Base-by-base conservation (phyloP, 2,888 invertebrate genomes). In the Ctenicera cuprea region DNA sequence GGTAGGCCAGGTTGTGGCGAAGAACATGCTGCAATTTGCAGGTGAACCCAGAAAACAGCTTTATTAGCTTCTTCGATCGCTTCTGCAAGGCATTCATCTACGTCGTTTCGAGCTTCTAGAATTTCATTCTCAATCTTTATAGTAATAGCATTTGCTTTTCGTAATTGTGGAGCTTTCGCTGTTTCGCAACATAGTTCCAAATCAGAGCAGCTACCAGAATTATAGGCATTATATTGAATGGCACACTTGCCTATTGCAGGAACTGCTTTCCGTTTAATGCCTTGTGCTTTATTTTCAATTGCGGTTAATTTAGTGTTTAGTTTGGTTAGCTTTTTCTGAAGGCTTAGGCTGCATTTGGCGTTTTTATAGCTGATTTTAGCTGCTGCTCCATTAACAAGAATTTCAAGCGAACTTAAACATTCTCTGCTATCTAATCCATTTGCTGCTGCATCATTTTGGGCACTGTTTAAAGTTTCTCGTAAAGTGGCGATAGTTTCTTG, bases 171-270 rank as follows among this genome's bases (percentile, higher is more conserved):
- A 1, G 12, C 9, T 3, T 61, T 48, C 7, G 18, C 37, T 0
- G 18, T 14, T 50, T 50, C 48, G 12, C 50, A 48, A 22, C 69
- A 69, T n/a, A 37, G 12, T 9, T 50, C 37, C 33, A 69, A 61
- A 22, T 16, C 22, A 8, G 61, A 41, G 5, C 61, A 48, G 43
- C 45, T 45, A 45, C 20, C 26, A 26, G 26, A 26, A 26, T 5
- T 12, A 16, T 61, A 48, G 18, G 54, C 41, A 18, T 33, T 26
- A 7, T 57, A 45, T n/a, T 14, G 18, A n/a, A 50, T 26, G 2
- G 61, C 61, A 20, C 69, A 69, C 20, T 61, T 69, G 1, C 61
- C 61, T 1, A 69, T 22, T 16, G n/a, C 26, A 3, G n/a, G 12
- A 2, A 14, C n/a, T 9, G 48, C 69, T 41, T 69, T 69, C n/a